Evolutionary conservation across 2,888 invertebrate genomes (phyloP).

Genomic region (Archips crataeganus): DNA sequence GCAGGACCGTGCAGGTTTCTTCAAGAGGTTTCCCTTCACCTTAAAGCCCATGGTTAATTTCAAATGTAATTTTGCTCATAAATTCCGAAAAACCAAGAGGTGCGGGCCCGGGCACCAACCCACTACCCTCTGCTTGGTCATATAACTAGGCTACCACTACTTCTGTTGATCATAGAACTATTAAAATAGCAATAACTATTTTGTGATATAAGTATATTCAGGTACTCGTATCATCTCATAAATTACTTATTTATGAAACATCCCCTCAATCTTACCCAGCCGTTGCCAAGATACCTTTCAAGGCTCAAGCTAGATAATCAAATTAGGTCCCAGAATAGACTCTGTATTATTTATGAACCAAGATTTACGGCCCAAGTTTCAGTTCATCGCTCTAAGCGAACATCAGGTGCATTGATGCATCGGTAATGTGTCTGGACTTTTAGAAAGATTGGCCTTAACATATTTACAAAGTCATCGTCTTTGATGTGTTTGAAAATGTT

Average conservation of each 20-base stretch:
- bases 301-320: conserved; percentile 6
- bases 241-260: background rate
- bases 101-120: too few species aligned
- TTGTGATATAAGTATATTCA: too few species aligned
- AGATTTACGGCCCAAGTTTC: conserved; percentile 18
- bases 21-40: too few species aligned
- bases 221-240: background rate
- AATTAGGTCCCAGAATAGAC: conserved; percentile 12
- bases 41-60: too few species aligned
- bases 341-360: conserved; percentile 17
- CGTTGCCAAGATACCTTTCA: background rate
- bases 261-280: background rate
- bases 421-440: conserved; percentile 17
- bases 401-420: conserved; percentile 17
- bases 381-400: conserved; percentile 13
- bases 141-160: too few species aligned
- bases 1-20: too few species aligned
- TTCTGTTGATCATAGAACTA: too few species aligned
- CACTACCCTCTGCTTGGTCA: too few species aligned
- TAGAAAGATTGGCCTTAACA: background rate
- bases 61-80: too few species aligned
- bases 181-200: too few species aligned
- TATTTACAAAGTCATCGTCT: conserved; percentile 13
- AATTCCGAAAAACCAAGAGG: too few species aligned
- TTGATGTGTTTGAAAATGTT: conserved; percentile 23